A percentile compares a stretch with the other conserved stretches of the same genome.
phyloP scores from a whole-genome alignment of 2,888 invertebrate genomes.

The Scaptomyza caliginosa region DNA sequence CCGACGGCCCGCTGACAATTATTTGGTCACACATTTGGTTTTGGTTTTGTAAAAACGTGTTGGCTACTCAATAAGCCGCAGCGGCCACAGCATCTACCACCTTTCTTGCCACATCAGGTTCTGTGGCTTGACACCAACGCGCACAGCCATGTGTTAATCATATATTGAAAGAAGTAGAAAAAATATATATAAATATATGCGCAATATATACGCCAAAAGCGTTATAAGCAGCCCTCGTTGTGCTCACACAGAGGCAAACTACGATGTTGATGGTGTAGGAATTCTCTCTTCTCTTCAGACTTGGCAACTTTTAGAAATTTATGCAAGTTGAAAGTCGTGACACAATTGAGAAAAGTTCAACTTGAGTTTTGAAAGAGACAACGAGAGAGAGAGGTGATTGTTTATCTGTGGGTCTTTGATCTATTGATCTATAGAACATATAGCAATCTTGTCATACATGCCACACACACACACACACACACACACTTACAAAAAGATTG shows the following conservation, averaged over 20 bases:
- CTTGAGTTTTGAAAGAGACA: conserved; percentile 11
- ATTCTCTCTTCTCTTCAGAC: not conserved
- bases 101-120: not conserved
- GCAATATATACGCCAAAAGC: conserved; percentile 60
- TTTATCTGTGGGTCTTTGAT: conserved; percentile 25
- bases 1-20: conserved; percentile 56
- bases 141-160: conserved; percentile 53
- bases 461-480: conserved; percentile 18
- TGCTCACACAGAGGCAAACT: conserved; percentile 46
- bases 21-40: conserved; percentile 18
- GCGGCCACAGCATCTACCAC: conserved; percentile 2
- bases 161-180: conserved; percentile 24
- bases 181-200: conserved; percentile 51
- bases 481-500: conserved; percentile 13
- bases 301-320: conserved; percentile 50
- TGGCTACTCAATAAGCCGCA: conserved; percentile 47
- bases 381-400: not conserved
- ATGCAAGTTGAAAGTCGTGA: conserved; percentile 80
- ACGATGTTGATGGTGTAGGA: not conserved
- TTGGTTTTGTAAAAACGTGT: conserved; percentile 45
- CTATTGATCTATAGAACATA: conserved; percentile 42
- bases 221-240: conserved; percentile 31
- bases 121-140: conserved; percentile 53
- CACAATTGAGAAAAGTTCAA: conserved; percentile 73
- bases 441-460: conserved; percentile 41